Conservation (phyloP, 2,113 vertebrate genomes). For the Dasyornis broadbenti region DNA sequence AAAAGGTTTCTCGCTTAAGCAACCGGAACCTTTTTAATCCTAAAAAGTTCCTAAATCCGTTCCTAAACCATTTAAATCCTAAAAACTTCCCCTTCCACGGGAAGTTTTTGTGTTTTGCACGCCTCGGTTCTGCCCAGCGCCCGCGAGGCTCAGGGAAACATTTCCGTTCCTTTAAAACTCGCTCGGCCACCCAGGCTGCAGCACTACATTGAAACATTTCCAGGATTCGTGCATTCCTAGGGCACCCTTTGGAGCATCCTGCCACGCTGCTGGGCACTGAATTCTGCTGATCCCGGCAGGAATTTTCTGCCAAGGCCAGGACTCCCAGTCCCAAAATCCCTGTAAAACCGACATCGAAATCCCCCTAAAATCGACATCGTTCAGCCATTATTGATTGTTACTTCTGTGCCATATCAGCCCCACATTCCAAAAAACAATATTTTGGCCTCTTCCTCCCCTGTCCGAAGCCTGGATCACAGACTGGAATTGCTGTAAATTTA, state of each 20-base stretch:
- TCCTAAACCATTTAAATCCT: conserved; percentile 1
- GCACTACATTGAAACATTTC: background rate
- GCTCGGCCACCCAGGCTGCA: background rate
- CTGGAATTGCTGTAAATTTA: background rate
- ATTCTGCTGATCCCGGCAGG: background rate
- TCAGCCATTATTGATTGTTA: background rate
- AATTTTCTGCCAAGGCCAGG: background rate
- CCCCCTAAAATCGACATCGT: background rate
- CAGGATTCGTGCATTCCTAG: too few relatives aligned
- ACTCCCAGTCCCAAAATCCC: background rate
- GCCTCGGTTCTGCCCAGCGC: background rate
- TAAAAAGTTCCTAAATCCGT: too few relatives aligned
- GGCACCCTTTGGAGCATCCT: background rate
- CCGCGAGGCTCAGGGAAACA: background rate
- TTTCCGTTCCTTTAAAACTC: background rate
- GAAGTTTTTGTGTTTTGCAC: background rate
- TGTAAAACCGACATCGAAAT: background rate
- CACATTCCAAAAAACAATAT: background rate
- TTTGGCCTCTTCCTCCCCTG: background rate
- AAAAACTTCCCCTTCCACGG: background rate
- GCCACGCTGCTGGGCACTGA: background rate
- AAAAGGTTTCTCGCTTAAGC: conserved; percentile 60
- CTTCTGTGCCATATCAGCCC: background rate
- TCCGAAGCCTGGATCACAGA: background rate
- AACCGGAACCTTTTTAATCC: conserved; percentile 13